These are phyloP conservation scores for Rhabdomys pumilio DNA, from an alignment of 2,797 vertebrate genomes.

Conservation along the genomic window DNA sequence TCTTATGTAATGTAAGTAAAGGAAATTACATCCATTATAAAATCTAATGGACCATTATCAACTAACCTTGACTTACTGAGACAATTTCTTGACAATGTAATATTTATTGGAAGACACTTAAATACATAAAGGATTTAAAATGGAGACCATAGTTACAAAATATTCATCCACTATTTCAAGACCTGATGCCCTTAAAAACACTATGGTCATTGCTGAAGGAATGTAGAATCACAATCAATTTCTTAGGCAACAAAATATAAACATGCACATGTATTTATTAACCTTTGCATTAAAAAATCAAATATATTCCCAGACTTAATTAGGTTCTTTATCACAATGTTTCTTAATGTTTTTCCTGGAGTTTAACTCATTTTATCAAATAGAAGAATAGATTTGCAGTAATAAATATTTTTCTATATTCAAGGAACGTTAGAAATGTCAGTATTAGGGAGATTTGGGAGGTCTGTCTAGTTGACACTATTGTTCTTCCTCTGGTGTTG, in stretches of 20 bases:
- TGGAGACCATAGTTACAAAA: not conserved
- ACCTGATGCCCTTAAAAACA: rapidly evolving
- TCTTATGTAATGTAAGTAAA: not conserved
- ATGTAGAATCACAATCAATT: not conserved
- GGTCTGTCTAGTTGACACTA: not conserved
- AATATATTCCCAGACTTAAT: slow-evolving; percentile 15
- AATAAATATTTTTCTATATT: not conserved
- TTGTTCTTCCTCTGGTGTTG: not conserved
- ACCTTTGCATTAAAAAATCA: not conserved
- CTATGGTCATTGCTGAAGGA: not conserved
- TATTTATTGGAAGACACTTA: not conserved
- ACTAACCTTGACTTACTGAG: not conserved
- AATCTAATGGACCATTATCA: not conserved
- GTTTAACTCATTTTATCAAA: slow-evolving; percentile 16
- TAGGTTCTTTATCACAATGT: slow-evolving; percentile 24
- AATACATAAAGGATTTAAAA: not conserved
- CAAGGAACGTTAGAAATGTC: not conserved
- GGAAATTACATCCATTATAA: not conserved
- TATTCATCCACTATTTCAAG: not conserved
- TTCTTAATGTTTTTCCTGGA: slow-evolving; percentile 41
- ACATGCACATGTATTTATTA: not conserved
- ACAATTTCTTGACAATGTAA: not conserved
- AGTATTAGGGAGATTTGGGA: not conserved
- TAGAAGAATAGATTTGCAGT: not conserved
- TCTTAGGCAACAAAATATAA: not conserved